These are phyloP conservation scores for Anthrax anthrax DNA, from an alignment of 2,888 invertebrate genomes.

Conservation along the genomic window DNA sequence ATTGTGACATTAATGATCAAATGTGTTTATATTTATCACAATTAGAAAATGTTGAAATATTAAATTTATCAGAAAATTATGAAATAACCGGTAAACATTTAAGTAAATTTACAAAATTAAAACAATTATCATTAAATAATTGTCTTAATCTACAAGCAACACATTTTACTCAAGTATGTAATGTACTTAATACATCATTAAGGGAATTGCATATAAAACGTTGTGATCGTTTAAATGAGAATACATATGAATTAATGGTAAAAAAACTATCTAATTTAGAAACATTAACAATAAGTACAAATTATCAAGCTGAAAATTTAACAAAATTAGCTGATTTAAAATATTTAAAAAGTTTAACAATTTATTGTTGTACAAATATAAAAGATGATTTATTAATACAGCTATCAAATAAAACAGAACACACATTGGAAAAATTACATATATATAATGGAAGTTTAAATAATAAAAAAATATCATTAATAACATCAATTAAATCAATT, in stretches of 20 bases:
- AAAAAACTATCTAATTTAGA: slow-evolving; percentile 5
- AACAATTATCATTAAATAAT: slow-evolving; percentile 7
- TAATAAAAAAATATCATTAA: background rate
- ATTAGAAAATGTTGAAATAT: slow-evolving; percentile 2
- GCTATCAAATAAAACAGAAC: background rate
- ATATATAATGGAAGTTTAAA: slow-evolving; percentile 1
- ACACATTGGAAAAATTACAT: slow-evolving; percentile 2
- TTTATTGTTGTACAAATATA: slow-evolving; percentile 1
- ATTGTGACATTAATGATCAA: slow-evolving; percentile 6
- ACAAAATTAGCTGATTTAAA: slow-evolving; percentile 1
- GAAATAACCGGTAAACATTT: slow-evolving; percentile 10
- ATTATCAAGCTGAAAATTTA: slow-evolving; percentile 3
- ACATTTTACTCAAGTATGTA: slow-evolving; percentile 7
- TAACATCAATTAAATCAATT: background rate
- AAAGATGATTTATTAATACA: slow-evolving; percentile 2
- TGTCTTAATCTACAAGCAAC: slow-evolving; percentile 9
- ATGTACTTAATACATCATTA: background rate
- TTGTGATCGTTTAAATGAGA: slow-evolving; percentile 8
- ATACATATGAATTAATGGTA: slow-evolving; percentile 1
- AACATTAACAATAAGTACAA: slow-evolving; percentile 6
- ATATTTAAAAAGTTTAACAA: slow-evolving; percentile 5
- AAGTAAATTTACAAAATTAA: slow-evolving; percentile 5
- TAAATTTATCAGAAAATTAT: slow-evolving; percentile 9
- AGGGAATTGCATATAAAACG: slow-evolving; percentile 9
- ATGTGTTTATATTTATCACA: slow-evolving; percentile 1